These are phyloP conservation scores for Pristionchus japonicus DNA, from an alignment of 2,888 invertebrate genomes.

Conservation along the genomic window DNA sequence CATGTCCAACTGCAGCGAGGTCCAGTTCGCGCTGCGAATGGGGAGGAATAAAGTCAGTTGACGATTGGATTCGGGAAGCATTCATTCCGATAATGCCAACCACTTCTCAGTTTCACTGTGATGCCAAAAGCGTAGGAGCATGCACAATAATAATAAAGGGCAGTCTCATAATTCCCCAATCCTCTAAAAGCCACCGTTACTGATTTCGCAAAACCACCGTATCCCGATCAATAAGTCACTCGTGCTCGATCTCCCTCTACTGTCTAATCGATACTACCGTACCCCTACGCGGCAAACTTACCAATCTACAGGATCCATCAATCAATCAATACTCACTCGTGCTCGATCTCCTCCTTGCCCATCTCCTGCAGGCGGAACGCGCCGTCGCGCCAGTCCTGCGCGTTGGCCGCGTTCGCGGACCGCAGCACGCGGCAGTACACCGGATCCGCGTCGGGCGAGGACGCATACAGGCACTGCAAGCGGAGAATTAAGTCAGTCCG, in stretches of 20 bases:
- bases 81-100: too few relatives aligned
- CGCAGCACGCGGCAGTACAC: conserved; percentile 7
- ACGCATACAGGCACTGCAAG: conserved; percentile 19
- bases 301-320: too few relatives aligned
- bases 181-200: too few relatives aligned
- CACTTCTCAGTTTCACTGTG: too few relatives aligned
- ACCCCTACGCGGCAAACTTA: too few relatives aligned
- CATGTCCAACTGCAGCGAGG: conserved; percentile 55
- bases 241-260: too few relatives aligned
- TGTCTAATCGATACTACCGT: neutral
- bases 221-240: too few relatives aligned
- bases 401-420: conserved; percentile 58
- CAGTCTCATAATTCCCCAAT: too few relatives aligned
- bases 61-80: neutral
- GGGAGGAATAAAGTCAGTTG: neutral
- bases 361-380: conserved; percentile 52
- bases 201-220: too few relatives aligned
- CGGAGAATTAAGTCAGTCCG: too few relatives aligned
- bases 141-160: too few relatives aligned
- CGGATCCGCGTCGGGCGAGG: neutral
- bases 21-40: conserved; percentile 52
- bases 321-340: conserved; percentile 34
- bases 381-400: conserved; percentile 64
- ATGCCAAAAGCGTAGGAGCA: too few relatives aligned
- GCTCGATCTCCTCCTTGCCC: conserved; percentile 30